Evolutionary conservation across 2,888 invertebrate genomes (phyloP), one percentile per base, ranked within the genome.

Genomic region (Nymphalis c-album): DNA sequence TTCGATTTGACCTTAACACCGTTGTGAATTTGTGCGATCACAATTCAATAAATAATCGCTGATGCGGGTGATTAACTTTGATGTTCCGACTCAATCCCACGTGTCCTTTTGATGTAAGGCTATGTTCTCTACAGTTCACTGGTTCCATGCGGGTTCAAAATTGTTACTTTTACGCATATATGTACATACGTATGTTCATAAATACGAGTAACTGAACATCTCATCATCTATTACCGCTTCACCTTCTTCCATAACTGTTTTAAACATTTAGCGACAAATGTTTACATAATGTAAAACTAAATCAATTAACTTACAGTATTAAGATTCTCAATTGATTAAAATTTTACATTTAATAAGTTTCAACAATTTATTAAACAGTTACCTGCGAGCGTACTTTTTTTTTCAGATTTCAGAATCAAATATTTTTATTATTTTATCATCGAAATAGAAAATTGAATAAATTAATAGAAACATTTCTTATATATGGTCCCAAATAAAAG

Each of bases 61-160:
- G 83, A 90, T 89, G 88, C 90, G 90, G 89, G 87, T 77, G 80
- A 79, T 85, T 81, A 78, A 77, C 80, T 80, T 82, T 72, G 74
- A 72, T 73, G 74, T 68, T 63, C 61, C 63, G 64, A 18, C 48
- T 48, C 6, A 50, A 51, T 64, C 58, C 57, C 67, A 69, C 47
- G 64, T 60, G 70, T 60, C 69, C 72, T 69, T 64, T 67, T 60
- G 26, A 58, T 18, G 16, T 59, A 59, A 63, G 65, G 64, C 55
- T 59, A 59, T 59, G 48, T 63, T 47, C 55, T 47, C 35, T 64
- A 55, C 50, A 63, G 31, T 31, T 6, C 31, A 20, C 18, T 18
- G 40, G 40, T 40, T 26, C 31, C 31, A 66, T 66, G 63, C 66
- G 22, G 66, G 66, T 61, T 45, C n/a, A 31, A 47, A 5, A 45